Conservation (phyloP, 2,888 invertebrate genomes). For the Atherix ibis region DNA sequence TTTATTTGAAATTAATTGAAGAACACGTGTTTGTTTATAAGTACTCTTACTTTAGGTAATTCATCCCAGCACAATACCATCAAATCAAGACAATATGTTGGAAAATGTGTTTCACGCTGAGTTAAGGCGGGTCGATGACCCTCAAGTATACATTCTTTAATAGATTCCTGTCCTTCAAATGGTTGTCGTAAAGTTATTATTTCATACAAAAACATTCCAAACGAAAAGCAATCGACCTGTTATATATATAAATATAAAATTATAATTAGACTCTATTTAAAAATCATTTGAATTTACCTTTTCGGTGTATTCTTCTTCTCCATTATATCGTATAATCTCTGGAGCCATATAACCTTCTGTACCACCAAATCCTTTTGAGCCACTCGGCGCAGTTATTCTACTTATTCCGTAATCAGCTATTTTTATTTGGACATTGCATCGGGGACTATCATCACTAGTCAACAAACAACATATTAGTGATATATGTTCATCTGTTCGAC, state of each 20-base stretch:
- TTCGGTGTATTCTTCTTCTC: slow-evolving; percentile 96
- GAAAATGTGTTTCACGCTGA: slow-evolving; percentile 66
- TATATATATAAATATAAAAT: slow-evolving; percentile 5
- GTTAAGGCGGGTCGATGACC: slow-evolving; percentile 84
- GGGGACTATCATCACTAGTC: slow-evolving; percentile 42
- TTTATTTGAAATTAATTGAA: background rate
- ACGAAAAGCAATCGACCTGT: slow-evolving; percentile 94
- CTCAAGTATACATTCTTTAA: slow-evolving; percentile 90
- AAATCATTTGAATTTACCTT: slow-evolving; percentile 45
- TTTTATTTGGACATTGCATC: slow-evolving; percentile 68
- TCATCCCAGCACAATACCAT: slow-evolving; percentile 96
- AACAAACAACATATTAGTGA: slow-evolving; percentile 31
- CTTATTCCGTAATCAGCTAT: slow-evolving; percentile 96
- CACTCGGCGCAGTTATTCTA: slow-evolving; percentile 71
- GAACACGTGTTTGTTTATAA: too few species aligned
- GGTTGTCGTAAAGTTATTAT: slow-evolving; percentile 83
- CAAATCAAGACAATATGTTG: slow-evolving; percentile 76
- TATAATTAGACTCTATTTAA: background rate
- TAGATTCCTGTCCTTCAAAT: slow-evolving; percentile 91
- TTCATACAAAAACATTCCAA: slow-evolving; percentile 97
- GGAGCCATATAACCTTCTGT: slow-evolving; percentile 99
- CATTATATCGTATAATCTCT: slow-evolving; percentile 94
- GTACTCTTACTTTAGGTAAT: slow-evolving; percentile 42
- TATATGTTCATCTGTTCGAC: too few species aligned
- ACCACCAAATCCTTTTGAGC: slow-evolving; percentile 94